Evolutionary conservation across 1,140 invertebrate species (phyloP).

Genomic region (Zaprionus ghesquierei): DNA sequence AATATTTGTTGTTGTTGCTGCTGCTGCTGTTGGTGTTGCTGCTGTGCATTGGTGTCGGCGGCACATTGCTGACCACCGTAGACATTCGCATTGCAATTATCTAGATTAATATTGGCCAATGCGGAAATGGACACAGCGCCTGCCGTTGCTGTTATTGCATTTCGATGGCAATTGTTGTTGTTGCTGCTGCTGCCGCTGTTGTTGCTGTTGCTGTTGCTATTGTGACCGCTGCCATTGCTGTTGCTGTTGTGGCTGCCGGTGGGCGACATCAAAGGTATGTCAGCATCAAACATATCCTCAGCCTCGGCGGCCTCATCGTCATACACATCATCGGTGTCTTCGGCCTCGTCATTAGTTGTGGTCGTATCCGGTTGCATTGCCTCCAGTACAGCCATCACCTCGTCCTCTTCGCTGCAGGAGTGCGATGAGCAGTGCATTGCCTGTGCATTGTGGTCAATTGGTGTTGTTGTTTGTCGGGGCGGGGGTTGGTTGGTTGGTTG

Average conservation of each 20-base stretch:
- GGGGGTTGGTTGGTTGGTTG: not conserved
- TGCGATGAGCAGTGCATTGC: conserved; percentile 69
- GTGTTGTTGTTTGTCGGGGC: conserved; percentile 1
- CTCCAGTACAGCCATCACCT: conserved; percentile 65
- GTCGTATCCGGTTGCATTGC: conserved; percentile 54
- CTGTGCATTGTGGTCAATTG: conserved; percentile 27
- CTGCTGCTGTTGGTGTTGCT: conserved; percentile 21
- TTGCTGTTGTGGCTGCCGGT: conserved; percentile 67
- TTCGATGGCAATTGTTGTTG: conserved; percentile 36
- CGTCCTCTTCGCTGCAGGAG: conserved; percentile 76
- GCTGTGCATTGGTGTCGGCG: conserved; percentile 32
- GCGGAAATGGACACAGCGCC: conserved; percentile 25
- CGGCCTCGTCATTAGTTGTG: conserved; percentile 68
- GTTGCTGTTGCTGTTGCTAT: conserved; percentile 6
- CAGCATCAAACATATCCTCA: conserved; percentile 69
- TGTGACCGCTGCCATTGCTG: conserved; percentile 32
- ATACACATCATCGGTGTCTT: conserved; percentile 56
- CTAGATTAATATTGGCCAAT: conserved; percentile 76
- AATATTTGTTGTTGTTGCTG: conserved; percentile 45
- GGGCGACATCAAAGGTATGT: conserved; percentile 72
- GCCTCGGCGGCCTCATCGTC: conserved; percentile 67
- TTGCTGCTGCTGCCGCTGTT: conserved; percentile 19
- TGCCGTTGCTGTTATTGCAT: conserved; percentile 11
- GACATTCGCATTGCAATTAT: conserved; percentile 82
- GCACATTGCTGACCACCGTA: conserved; percentile 52